Evolutionary conservation across 2,888 invertebrate genomes (phyloP).

Genomic region (Synergus gifuensis): DNA sequence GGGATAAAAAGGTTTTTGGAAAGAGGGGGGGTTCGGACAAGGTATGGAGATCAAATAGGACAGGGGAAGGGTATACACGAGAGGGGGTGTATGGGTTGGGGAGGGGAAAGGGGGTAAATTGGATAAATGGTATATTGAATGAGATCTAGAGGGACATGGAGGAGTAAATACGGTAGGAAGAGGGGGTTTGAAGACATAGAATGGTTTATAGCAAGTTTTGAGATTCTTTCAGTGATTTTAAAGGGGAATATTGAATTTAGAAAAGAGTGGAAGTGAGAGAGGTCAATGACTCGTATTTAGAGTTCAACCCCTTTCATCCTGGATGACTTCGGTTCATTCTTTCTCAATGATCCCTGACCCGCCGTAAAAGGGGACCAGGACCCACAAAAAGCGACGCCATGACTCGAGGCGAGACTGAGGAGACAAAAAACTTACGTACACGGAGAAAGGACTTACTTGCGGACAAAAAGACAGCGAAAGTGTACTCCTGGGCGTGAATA

Average conservation of each 20-base stretch:
- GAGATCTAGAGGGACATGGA: too few species aligned
- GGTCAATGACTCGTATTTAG: not conserved
- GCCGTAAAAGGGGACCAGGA: slow-evolving; percentile 48
- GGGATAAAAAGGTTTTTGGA: too few species aligned
- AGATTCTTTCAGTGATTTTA: too few species aligned
- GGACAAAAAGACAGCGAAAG: slow-evolving; percentile 48
- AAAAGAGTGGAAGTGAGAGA: not conserved
- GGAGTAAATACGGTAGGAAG: too few species aligned
- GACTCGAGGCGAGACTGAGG: slow-evolving; percentile 52
- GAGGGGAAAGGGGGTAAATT: too few species aligned
- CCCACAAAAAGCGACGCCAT: slow-evolving; percentile 60
- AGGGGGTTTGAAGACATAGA: too few species aligned
- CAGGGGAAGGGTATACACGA: too few species aligned
- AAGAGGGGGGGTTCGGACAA: too few species aligned
- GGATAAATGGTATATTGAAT: too few species aligned
- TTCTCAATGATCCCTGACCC: slow-evolving; percentile 63
- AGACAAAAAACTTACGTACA: slow-evolving; percentile 51
- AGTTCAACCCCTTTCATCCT: not conserved
- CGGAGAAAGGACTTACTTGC: slow-evolving; percentile 47
- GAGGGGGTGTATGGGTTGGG: too few species aligned
- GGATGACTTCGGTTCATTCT: slow-evolving; percentile 44
- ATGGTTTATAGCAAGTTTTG: too few species aligned
- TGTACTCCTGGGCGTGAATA: slow-evolving; percentile 45
- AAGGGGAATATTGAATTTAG: not conserved
- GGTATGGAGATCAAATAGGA: too few species aligned